phyloP scores from a whole-genome alignment of 1,140 invertebrate species.

The Vanessa tameamea region DNA sequence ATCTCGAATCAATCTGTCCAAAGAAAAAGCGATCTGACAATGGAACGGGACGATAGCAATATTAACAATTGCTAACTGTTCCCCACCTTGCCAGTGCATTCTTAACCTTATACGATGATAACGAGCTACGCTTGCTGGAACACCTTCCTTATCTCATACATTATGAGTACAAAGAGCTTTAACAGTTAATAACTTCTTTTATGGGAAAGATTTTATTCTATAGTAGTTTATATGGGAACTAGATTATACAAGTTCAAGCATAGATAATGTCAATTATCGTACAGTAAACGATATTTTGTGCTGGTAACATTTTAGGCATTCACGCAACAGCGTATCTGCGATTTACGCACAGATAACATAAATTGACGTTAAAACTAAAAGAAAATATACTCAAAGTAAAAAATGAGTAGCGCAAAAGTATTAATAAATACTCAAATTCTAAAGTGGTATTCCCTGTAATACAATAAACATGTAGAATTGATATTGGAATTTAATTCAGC shows the following conservation, averaged over 20 bases:
- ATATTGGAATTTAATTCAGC: too few relatives aligned
- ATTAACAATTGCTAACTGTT: slow-evolving; percentile 73
- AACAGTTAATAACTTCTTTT: slow-evolving; percentile 18
- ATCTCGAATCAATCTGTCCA: slow-evolving; percentile 68
- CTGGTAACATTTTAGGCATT: too few relatives aligned
- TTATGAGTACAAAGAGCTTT: slow-evolving; percentile 17
- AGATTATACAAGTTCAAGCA: not conserved
- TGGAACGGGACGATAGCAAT: slow-evolving; percentile 65
- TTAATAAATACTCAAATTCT: too few relatives aligned
- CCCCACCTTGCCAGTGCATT: slow-evolving; percentile 48
- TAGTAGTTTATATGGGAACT: not conserved
- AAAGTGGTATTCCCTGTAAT: too few relatives aligned
- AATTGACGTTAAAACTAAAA: too few relatives aligned
- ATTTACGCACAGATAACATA: too few relatives aligned
- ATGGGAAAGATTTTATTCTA: slow-evolving; percentile 11
- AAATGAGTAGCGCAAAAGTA: too few relatives aligned
- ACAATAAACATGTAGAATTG: too few relatives aligned
- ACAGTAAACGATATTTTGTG: not conserved
- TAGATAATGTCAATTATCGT: not conserved
- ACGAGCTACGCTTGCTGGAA: slow-evolving; percentile 26
- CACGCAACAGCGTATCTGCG: too few relatives aligned
- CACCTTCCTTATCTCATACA: slow-evolving; percentile 30
- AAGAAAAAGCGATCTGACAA: slow-evolving; percentile 71
- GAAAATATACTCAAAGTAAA: too few relatives aligned
- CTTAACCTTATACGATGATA: slow-evolving; percentile 24